Evolutionary conservation across 2,113 vertebrate genomes (phyloP).

Genomic region (Opisthocomus hoazin): DNA sequence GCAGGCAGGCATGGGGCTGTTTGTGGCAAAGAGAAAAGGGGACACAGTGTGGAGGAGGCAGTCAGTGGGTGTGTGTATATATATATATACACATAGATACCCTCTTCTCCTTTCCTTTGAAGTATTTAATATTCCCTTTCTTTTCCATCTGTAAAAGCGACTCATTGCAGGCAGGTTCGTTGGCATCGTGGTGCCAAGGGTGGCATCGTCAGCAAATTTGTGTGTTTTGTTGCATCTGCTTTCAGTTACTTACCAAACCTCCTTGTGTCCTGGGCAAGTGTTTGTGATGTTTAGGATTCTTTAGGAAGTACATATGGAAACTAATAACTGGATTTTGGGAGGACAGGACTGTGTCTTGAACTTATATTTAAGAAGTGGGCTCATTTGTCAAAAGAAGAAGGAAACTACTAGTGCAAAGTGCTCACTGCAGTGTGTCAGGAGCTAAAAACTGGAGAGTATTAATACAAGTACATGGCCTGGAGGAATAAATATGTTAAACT

Average conservation of each 20-base stretch:
- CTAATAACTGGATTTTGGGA: background rate
- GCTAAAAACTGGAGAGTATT: background rate
- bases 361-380: background rate
- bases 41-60: background rate
- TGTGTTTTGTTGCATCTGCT: background rate
- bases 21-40: background rate
- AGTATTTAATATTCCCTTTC: background rate
- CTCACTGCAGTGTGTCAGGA: background rate
- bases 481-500: background rate
- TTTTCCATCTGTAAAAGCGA: rapidly evolving
- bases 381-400: background rate
- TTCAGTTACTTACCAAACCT: background rate
- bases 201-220: background rate
- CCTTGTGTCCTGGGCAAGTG: background rate
- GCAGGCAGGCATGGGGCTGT: background rate
- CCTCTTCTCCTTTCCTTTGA: background rate
- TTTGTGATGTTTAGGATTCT: background rate
- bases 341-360: background rate
- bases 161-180: background rate
- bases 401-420: background rate
- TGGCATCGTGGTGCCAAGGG: background rate
- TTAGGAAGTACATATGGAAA: background rate
- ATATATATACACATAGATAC: rapidly evolving
- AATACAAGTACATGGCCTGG: background rate
- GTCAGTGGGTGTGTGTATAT: background rate